Base-by-base conservation (phyloP, 2,888 invertebrate species). In the Eupithecia inturbata region DNA sequence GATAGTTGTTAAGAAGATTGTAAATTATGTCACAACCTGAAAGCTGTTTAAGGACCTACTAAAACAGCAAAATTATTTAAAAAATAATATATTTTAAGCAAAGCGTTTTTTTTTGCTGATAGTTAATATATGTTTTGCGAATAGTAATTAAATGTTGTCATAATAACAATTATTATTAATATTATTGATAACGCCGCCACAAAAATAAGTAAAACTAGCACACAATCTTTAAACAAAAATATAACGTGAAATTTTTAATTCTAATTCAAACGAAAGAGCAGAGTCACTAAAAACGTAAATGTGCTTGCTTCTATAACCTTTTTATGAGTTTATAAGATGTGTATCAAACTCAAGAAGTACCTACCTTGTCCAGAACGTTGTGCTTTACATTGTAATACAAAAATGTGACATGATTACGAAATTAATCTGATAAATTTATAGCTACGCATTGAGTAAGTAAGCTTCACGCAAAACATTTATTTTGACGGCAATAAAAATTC, bases 331-430 rank as follows among this genome's bases (percentile, higher is more conserved):
- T 84, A 79, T 81, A 83, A 81, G 80, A 75, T 76, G 80, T 83
- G 86, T 86, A 86, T 86, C 70, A 64, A 45, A 67, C 67, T 28
- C 26, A 68, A 68, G 81, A 76, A 76, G 72, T 74, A 6, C 0
- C 76, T 83, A 83, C 81, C 82, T 41, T 3, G 5, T 53, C 49
- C 9, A 83, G 83, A 82, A 84, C 85, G 83, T 83, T 79, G 77
- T 83, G 82, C 78, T 76, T 80, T 81, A 85, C 86, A 85, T 84
- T 64, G 86, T 85, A 82, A 84, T 87, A 85, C 87, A 87, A 87
- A 78, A 83, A 81, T 82, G 81, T 81, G 81, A 82, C 79, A 84
- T 81, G 79, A 80, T 83, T 83, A 82, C 83, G 80, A 84, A 83
- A 79, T 80, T 68, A 74, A 73, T 70, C 79, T 82, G 82, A 84